Base-by-base conservation (phyloP, 2,113 vertebrate genomes). In the Prunella fulvescens region DNA sequence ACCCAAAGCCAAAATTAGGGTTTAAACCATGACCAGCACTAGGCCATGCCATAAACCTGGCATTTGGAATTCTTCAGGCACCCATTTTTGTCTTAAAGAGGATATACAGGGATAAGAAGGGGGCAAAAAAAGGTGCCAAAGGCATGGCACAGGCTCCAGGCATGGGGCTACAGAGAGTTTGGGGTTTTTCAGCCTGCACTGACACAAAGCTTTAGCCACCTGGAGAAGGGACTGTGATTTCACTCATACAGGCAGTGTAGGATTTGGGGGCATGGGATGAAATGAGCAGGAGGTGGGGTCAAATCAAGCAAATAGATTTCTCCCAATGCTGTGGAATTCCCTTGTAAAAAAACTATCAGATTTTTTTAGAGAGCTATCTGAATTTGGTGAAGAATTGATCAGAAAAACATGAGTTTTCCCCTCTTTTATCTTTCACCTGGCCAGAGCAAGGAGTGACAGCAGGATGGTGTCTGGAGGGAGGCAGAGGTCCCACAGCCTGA, bases 241-340 rank as follows among this genome's bases (percentile, higher is more conserved):
- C 69, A 19, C 50, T 37, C 51, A 9, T 1, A 10, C 3, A 14
- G 35, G 20, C 23, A 65, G 25, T 0, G 39, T 5, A 9, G 67
- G 29, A 7, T 28, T 9, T 11, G 28, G n/a, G 40, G 17, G 1
- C 1, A 5, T 5, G 51, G 25, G 42, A 13, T 35, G 40, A 72
- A 67, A 33, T 0, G 19, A 86, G 74, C 11, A 44, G 48, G 9
- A 54, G 50, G 5, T 29, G 19, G 10, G 13, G 4, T 89, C n/a
- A 37, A 10, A 53, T 15, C 58, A n/a, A 91, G 24, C 20, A 4
- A 7, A 1, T 8, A 35, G 26, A 33, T 14, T 80, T 33, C 28
- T 64, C 7, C 57, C 1, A 0, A 8, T 0, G 2, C 25, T 1
- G 0, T 28, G 65, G 25, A 54, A 23, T 31, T 81, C 10, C 9